Base-by-base conservation (phyloP, 2,797 vertebrate species). In the Agapornis canus region DNA sequence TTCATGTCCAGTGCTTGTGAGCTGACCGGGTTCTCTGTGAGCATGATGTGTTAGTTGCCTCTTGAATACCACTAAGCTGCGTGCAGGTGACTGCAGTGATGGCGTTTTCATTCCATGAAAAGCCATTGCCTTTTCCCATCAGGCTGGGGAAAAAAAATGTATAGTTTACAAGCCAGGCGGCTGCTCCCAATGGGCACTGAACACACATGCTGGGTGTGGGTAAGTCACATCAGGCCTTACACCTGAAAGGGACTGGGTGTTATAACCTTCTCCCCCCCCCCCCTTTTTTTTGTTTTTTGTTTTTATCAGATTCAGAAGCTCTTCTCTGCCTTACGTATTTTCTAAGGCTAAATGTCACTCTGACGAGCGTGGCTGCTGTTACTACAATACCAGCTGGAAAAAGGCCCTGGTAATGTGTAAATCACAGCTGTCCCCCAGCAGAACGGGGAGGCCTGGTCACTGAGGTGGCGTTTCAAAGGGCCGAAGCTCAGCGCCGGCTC, bases 361-460 rank as follows among this genome's bases (percentile, higher is more conserved):
- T 16, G 31, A n/a, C 25, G 15, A 37, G 4, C 2, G 22, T 8
- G 39, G 29, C 17, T 76, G 43, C 59, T 42, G 2, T 37, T 18
- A 1, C 8, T 18, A 9, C 11, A 25, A 9, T 3, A 19, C 37
- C 23, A 20, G 51, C 47, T 35, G 26, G 2, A 15, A 13, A 52
- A 23, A 12, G 5, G 8, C 49, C 2, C 9, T 11, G 49, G 25
- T 12, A 45, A 9, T 3, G 19, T 4, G n/a, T n/a, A 5, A 11
- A 64, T 14, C 8, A 6, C 45, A 6, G 40, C 48, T 22, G n/a
- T 10, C 54, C 5, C 43, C 52, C 0, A 0, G 2, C 6, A 9
- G 20, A 39, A 11, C 3, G 21, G 7, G 1, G 45, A 1, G 39
- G 65, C n/a, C 13, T 7, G 7, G 14, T 31, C 65, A 7, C 64